These are phyloP conservation scores for Mastigias papua DNA, from an alignment of 30 jellyfish, hydroid and myxozoan species.

Conservation along the genomic window DNA sequence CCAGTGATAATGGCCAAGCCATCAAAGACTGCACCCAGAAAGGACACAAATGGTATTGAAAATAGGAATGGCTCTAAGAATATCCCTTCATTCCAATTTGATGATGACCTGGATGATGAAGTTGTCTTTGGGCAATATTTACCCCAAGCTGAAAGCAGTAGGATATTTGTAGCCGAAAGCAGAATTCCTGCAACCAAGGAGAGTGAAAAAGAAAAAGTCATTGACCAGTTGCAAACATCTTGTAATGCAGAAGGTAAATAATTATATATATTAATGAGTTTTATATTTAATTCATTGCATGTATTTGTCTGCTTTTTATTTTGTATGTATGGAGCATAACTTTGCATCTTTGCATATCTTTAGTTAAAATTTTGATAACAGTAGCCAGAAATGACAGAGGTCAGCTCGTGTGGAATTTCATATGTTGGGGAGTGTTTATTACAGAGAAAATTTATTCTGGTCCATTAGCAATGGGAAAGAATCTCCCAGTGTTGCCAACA, in stretches of 20 bases:
- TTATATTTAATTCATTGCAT: too few species aligned
- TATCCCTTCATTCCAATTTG: conserved; percentile 72
- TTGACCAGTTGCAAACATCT: conserved; percentile 29
- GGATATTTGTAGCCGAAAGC: conserved; percentile 34
- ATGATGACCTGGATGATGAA: conserved; percentile 80
- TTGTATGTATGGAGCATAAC: too few species aligned
- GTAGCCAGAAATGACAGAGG: too few species aligned
- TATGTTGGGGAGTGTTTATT: too few species aligned
- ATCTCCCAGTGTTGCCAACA: too few species aligned
- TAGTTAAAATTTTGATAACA: too few species aligned
- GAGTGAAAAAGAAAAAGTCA: neutral
- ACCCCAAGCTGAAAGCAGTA: conserved; percentile 80
- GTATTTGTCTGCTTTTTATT: too few species aligned
- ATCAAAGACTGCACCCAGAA: neutral
- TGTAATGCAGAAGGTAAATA: conserved; percentile 33
- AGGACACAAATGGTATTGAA: neutral
- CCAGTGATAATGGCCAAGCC: conserved; percentile 29
- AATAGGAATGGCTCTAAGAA: neutral
- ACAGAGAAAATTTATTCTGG: too few species aligned
- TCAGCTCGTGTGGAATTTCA: too few species aligned
- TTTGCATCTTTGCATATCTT: too few species aligned
- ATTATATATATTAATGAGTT: neutral
- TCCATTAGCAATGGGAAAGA: too few species aligned
- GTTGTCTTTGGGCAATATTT: conserved; percentile 74
- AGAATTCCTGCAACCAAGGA: neutral